Evolutionary conservation across 2,888 invertebrate species (phyloP).

Genomic region (Amphipyra tragopoginis): DNA sequence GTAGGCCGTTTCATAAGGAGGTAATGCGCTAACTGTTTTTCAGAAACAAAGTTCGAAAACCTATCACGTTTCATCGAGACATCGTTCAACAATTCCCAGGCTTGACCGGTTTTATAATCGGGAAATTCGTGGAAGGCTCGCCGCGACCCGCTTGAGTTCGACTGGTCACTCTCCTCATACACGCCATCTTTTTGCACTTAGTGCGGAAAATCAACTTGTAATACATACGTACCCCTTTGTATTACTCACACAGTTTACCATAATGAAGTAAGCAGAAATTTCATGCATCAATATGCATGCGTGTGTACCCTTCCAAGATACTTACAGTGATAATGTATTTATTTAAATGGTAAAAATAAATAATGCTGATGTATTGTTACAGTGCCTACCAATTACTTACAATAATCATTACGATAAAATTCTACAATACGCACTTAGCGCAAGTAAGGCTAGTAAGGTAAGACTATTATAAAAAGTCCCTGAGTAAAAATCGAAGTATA

Average conservation of each 20-base stretch:
- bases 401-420: constrained; percentile 22
- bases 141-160: constrained; percentile 49
- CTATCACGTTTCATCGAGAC: constrained; percentile 72
- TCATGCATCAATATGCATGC: constrained; percentile 2
- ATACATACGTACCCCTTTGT: constrained; percentile 12
- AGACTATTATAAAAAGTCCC: neutral
- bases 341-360: constrained; percentile 11
- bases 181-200: constrained; percentile 47
- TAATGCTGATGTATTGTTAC: constrained; percentile 11
- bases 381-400: constrained; percentile 11
- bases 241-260: constrained; percentile 34
- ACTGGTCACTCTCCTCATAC: constrained; percentile 43
- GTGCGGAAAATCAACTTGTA: constrained; percentile 61
- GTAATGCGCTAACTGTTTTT: constrained; percentile 56
- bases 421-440: neutral
- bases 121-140: constrained; percentile 83
- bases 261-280: constrained; percentile 26
- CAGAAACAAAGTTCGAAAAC: constrained; percentile 67
- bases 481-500: constrained; percentile 11
- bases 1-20: constrained; percentile 37
- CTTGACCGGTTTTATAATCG: constrained; percentile 78
- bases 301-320: constrained; percentile 10
- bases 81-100: constrained; percentile 68
- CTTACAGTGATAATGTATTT: constrained; percentile 8
- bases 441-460: no score